Evolutionary conservation across 2,888 invertebrate genomes (phyloP).

Genomic region (Cheilosia grossa): DNA sequence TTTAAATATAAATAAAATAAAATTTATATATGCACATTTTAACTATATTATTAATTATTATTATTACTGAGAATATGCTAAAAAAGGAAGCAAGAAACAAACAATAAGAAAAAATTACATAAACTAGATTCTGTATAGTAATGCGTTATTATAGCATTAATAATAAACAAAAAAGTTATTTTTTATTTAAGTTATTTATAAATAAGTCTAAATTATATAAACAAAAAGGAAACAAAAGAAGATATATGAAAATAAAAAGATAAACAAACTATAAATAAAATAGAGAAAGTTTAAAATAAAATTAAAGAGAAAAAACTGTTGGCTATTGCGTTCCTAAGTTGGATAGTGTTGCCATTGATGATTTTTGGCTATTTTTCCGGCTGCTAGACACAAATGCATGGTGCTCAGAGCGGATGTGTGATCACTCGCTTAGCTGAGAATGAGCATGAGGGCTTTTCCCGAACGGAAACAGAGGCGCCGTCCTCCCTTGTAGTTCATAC

Average conservation of each 20-base stretch:
- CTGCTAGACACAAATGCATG: too few species aligned
- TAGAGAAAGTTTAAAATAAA: conserved; percentile 52
- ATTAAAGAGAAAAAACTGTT: background rate
- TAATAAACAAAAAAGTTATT: conserved; percentile 51
- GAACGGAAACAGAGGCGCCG: too few species aligned
- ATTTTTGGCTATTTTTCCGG: too few species aligned
- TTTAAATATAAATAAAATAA: conserved; percentile 33
- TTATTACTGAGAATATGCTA: background rate
- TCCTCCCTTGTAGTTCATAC: too few species aligned
- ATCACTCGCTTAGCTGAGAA: too few species aligned
- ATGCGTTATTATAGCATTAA: conserved; percentile 45
- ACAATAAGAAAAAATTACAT: conserved; percentile 22
- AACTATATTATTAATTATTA: conserved; percentile 43
- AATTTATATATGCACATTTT: conserved; percentile 59
- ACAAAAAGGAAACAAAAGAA: conserved; percentile 28
- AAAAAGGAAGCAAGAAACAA: conserved; percentile 4
- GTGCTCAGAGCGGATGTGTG: too few species aligned
- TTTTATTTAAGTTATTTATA: conserved; percentile 69
- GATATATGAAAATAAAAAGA: conserved; percentile 9
- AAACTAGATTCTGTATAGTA: conserved; percentile 56
- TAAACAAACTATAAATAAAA: conserved; percentile 57
- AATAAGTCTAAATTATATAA: conserved; percentile 56
- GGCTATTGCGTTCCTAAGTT: too few species aligned
- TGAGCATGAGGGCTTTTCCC: too few species aligned
- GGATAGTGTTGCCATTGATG: too few species aligned